Evolutionary conservation across 2,888 invertebrate genomes (phyloP).

Genomic region (Hetaerina titia): DNA sequence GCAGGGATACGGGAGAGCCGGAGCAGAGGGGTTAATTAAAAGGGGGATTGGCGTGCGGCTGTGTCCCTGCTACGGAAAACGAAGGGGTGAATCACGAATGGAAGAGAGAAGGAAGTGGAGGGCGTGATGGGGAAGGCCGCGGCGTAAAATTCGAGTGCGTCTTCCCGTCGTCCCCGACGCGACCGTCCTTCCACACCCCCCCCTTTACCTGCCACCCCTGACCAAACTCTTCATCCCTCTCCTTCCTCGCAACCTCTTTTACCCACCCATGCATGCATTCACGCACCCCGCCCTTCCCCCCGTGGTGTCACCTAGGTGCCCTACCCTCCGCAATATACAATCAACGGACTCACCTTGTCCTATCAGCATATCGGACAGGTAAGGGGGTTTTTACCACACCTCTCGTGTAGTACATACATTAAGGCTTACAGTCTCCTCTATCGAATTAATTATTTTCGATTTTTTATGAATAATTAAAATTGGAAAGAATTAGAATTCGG

Average conservation of each 20-base stretch:
- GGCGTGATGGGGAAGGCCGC: neutral
- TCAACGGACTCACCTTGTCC: conserved; percentile 28
- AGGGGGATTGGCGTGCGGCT: conserved; percentile 50
- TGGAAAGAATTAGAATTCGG: neutral
- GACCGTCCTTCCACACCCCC: neutral
- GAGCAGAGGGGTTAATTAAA: conserved; percentile 60
- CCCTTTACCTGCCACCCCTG: neutral
- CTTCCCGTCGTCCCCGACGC: conserved; percentile 23
- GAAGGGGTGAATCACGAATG: conserved; percentile 23
- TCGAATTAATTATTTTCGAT: neutral
- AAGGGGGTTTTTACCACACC: neutral
- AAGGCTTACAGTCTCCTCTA: neutral
- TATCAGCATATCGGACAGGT: neutral
- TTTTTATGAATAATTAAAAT: neutral
- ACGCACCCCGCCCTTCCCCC: neutral
- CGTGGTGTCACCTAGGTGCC: neutral
- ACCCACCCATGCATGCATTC: neutral
- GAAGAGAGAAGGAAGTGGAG: neutral
- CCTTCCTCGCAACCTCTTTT: neutral
- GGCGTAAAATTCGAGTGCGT: conserved; percentile 34
- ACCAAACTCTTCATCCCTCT: neutral
- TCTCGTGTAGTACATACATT: neutral
- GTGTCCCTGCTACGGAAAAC: conserved; percentile 39
- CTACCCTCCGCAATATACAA: neutral
- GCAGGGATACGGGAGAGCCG: neutral